phyloP scores from a whole-genome alignment of 1,140 invertebrate genomes.

The Atta cephalotes region DNA sequence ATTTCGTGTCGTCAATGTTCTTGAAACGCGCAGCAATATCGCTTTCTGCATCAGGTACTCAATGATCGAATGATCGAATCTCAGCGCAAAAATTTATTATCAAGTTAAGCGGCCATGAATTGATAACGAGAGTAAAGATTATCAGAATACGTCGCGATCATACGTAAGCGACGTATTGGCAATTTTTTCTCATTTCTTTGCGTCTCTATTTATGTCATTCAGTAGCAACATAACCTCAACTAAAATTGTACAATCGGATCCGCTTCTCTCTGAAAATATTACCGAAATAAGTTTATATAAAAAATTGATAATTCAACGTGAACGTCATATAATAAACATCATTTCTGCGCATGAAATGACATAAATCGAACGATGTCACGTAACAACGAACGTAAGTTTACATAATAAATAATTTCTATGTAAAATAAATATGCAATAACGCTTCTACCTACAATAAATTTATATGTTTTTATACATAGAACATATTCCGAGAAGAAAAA shows the following conservation, averaged over 20 bases:
- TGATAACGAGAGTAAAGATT: neutral
- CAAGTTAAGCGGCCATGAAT: neutral
- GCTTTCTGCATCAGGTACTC: neutral
- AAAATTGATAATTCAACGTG: neutral
- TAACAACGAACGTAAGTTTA: too few relatives aligned
- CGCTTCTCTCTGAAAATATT: neutral
- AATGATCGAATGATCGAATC: neutral
- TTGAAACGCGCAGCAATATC: slow-evolving; percentile 57
- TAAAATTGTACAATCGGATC: neutral
- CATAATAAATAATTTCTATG: too few relatives aligned
- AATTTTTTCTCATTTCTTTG: slow-evolving; percentile 18
- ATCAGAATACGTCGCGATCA: neutral
- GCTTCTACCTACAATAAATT: too few relatives aligned
- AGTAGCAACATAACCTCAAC: neutral
- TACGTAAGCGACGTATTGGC: neutral
- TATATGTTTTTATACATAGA: too few relatives aligned
- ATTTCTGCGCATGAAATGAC: neutral
- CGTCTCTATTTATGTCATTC: neutral
- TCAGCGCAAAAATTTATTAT: neutral
- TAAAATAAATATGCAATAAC: too few relatives aligned
- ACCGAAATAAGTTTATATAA: neutral
- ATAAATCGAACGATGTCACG: neutral
- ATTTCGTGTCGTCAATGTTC: slow-evolving; percentile 10
- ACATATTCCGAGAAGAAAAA: too few relatives aligned
- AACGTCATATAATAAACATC: neutral